These are phyloP conservation scores for Drosophila nikananu DNA, from an alignment of 1,140 invertebrate species.

Conservation along the genomic window DNA sequence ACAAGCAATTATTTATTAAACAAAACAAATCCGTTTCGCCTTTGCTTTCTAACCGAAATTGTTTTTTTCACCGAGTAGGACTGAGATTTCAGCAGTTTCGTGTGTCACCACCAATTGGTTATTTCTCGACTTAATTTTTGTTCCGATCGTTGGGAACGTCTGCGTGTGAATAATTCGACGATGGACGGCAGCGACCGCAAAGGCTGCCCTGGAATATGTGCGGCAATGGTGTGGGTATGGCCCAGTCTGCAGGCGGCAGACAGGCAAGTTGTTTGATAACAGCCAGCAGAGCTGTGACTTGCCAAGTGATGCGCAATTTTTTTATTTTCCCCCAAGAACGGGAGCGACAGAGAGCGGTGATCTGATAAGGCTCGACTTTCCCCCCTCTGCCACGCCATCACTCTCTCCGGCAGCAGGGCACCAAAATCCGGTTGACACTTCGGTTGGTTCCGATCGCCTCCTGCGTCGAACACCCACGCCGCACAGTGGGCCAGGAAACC, in stretches of 20 bases:
- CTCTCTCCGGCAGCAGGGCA: constrained; percentile 7
- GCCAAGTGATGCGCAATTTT: constrained; percentile 70
- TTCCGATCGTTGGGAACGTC: constrained; percentile 69
- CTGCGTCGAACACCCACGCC: constrained; percentile 55
- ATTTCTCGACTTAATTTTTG: constrained; percentile 24
- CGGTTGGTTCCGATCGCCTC: constrained; percentile 36
- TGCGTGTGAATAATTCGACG: constrained; percentile 72
- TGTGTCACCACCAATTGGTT: constrained; percentile 38
- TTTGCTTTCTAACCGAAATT: constrained; percentile 4
- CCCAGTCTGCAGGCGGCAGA: constrained; percentile 54
- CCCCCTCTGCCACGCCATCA: constrained; percentile 7
- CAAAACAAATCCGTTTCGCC: constrained; percentile 27
- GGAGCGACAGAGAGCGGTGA: constrained; percentile 4
- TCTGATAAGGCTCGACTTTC: constrained; percentile 51
- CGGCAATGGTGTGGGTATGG: constrained; percentile 42
- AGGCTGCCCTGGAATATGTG: constrained; percentile 54
- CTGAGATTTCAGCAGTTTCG: constrained; percentile 18
- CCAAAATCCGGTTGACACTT: constrained; percentile 45
- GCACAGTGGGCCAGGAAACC: constrained; percentile 5
- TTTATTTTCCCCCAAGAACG: constrained; percentile 5
- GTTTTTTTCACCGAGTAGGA: constrained; percentile 4
- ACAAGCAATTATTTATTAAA: constrained; percentile 29
- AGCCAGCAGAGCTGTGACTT: constrained; percentile 19
- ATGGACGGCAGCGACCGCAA: constrained; percentile 63
- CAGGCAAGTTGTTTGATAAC: constrained; percentile 46